These are phyloP conservation scores for Mythimna loreyi DNA, from an alignment of 2,888 invertebrate genomes.

Conservation along the genomic window DNA sequence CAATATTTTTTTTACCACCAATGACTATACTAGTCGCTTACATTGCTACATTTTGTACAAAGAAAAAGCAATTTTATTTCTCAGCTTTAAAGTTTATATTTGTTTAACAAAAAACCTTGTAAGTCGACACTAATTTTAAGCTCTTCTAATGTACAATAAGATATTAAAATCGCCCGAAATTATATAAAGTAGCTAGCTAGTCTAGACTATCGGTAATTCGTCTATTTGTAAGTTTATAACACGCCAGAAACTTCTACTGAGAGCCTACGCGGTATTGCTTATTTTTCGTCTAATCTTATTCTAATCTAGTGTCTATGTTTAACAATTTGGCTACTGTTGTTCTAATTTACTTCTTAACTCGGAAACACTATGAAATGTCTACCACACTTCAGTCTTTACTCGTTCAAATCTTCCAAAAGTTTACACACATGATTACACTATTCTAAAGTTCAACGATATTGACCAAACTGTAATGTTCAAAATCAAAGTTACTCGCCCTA, in stretches of 20 bases:
- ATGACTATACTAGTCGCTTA: conserved; percentile 78
- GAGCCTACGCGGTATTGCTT: conserved; percentile 74
- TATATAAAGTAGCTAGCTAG: conserved; percentile 75
- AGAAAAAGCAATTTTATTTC: conserved; percentile 67
- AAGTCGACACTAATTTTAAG: conserved; percentile 76
- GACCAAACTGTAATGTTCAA: conserved; percentile 85
- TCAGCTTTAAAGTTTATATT: conserved; percentile 58
- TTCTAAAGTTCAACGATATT: conserved; percentile 81
- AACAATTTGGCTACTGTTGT: conserved; percentile 74
- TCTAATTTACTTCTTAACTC: conserved; percentile 79
- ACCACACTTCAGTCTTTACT: conserved; percentile 81
- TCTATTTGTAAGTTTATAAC: conserved; percentile 76
- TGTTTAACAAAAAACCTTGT: conserved; percentile 69
- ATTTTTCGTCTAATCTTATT: conserved; percentile 77
- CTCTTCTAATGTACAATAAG: conserved; percentile 82
- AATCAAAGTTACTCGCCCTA: conserved; percentile 90
- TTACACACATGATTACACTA: conserved; percentile 79
- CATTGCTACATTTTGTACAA: conserved; percentile 75
- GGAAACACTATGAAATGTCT: conserved; percentile 79
- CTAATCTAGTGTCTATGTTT: conserved; percentile 83
- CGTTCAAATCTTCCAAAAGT: conserved; percentile 73
- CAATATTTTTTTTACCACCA: conserved; percentile 79
- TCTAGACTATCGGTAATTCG: conserved; percentile 76
- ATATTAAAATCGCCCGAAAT: conserved; percentile 81
- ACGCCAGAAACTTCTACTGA: conserved; percentile 83